Percentiles rank a stretch among this genome's conserved stretches.
Evolutionary conservation across 2,113 vertebrate genomes (phyloP).

Genomic region (Ceyx melanurus): DNA sequence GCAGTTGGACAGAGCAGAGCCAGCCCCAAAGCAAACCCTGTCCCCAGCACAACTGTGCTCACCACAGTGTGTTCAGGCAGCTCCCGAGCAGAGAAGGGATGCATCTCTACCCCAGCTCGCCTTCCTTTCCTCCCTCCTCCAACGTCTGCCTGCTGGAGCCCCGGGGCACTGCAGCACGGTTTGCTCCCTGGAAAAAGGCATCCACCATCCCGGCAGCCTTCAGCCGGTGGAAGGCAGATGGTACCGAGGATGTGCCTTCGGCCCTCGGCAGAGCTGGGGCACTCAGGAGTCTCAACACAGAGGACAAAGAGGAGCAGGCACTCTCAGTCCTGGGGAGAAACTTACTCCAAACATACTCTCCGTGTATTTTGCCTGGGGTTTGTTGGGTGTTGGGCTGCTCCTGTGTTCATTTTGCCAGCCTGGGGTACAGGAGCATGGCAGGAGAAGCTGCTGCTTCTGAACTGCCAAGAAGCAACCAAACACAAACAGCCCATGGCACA

Average conservation of each 20-base stretch:
- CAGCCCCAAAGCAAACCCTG: neutral
- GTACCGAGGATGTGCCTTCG: rapidly evolving
- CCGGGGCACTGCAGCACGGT: rapidly evolving
- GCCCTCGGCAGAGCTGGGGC: neutral
- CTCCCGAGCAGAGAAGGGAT: neutral
- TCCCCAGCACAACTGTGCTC: neutral
- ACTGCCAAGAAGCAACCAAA: neutral
- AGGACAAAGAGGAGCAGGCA: neutral
- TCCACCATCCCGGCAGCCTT: neutral
- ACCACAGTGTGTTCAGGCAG: neutral
- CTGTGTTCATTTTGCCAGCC: neutral
- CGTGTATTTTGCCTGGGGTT: neutral
- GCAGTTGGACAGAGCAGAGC: neutral
- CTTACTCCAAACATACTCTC: neutral
- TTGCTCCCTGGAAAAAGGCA: neutral
- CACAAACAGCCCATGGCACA: neutral
- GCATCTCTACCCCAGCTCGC: neutral
- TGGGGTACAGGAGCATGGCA: neutral
- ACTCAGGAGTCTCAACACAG: rapidly evolving
- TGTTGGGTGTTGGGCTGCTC: rapidly evolving
- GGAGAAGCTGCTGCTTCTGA: neutral
- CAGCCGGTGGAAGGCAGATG: neutral
- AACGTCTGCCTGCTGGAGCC: neutral
- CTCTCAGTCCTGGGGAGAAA: neutral
- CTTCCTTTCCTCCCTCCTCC: neutral